Conservation (phyloP, 2,797 vertebrate species). For the Lagodon rhomboides region DNA sequence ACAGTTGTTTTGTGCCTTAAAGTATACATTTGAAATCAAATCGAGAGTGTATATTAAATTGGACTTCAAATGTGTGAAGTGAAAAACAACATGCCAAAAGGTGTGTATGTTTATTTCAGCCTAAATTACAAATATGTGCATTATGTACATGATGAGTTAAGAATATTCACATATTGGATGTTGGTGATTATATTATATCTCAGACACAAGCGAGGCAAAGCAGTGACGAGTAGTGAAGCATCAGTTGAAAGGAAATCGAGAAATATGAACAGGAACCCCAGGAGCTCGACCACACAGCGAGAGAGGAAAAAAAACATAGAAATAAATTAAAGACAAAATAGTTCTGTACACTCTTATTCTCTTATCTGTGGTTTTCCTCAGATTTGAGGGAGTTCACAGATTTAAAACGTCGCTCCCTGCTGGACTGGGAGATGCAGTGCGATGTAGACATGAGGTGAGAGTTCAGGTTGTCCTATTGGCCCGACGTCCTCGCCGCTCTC, state of each 20-base stretch:
- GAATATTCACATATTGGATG: slow-evolving; percentile 18
- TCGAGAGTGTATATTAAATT: not conserved
- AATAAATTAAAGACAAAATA: slow-evolving; percentile 55
- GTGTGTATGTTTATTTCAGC: slow-evolving; percentile 12
- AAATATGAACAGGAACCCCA: slow-evolving; percentile 48
- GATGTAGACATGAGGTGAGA: slow-evolving; percentile 54
- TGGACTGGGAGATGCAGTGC: slow-evolving; percentile 55
- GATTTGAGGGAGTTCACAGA: slow-evolving; percentile 42
- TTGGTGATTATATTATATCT: not conserved
- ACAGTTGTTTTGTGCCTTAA: not conserved
- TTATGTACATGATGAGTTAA: slow-evolving; percentile 40
- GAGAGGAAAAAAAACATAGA: slow-evolving; percentile 40
- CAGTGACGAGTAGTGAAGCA: not conserved
- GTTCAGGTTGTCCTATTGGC: slow-evolving; percentile 81
- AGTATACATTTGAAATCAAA: not conserved
- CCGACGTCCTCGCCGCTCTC: slow-evolving; percentile 82
- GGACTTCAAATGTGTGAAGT: slow-evolving; percentile 47
- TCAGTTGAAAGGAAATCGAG: slow-evolving; percentile 5
- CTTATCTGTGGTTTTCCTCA: slow-evolving; percentile 15
- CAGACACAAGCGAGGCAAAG: not conserved
- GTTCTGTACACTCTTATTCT: slow-evolving; percentile 34
- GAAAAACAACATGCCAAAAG: slow-evolving; percentile 39
- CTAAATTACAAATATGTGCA: slow-evolving; percentile 22
- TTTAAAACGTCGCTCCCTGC: slow-evolving; percentile 49
- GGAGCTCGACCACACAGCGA: slow-evolving; percentile 70